Evolutionary conservation across 2,113 vertebrate genomes (phyloP), one percentile per base, ranked within the genome.

Genomic region (Paramisgurnus dabryanus): DNA sequence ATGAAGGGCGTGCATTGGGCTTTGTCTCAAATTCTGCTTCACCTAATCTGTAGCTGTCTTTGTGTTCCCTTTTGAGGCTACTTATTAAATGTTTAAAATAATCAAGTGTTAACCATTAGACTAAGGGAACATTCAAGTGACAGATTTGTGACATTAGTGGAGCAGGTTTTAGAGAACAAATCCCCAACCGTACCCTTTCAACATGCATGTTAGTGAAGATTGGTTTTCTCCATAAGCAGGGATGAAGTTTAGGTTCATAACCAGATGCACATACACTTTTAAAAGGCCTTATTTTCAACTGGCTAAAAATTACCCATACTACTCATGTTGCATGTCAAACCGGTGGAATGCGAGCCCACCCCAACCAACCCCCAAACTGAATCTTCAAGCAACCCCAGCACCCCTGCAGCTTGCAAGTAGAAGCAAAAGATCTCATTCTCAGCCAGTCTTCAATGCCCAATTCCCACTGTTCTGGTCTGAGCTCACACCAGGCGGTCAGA

Each of bases 191-290:
- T 88, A 89, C 82, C 87, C 91, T 90, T 91, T 92, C 89, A 90
- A 89, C 92, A 93, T 94, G 93, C 93, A 94, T 89, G 89, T 92
- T 92, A 93, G 90, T 92, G 92, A 89, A 89, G 85, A 85, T 89
- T 89, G 87, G 88, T 90, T 89, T 91, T 88, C 83, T 89, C 83
- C 85, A 87, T 84, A 50, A 84, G 70, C 67, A 88, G 86, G 84
- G 90, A 89, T 89, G 73, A 68, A 89, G 83, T 85, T 91, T 90
- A 84, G 88, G 83, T 87, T 89, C 85, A 89, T 88, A 86, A 86
- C 55, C 79, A 45, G 67, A 76, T 76, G 60, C 88, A 89, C 80
- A 47, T 85, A 76, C 72, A 89, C 65, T 89, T 79, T 81, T 83
- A 81, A 86, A 83, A 84, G 55, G 66, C 82, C 68, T 80, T 55